Percentiles rank a stretch among this genome's conserved stretches.
These are phyloP conservation scores for Machimus atricapillus DNA, from an alignment of 2,888 invertebrate genomes.

Conservation along the genomic window DNA sequence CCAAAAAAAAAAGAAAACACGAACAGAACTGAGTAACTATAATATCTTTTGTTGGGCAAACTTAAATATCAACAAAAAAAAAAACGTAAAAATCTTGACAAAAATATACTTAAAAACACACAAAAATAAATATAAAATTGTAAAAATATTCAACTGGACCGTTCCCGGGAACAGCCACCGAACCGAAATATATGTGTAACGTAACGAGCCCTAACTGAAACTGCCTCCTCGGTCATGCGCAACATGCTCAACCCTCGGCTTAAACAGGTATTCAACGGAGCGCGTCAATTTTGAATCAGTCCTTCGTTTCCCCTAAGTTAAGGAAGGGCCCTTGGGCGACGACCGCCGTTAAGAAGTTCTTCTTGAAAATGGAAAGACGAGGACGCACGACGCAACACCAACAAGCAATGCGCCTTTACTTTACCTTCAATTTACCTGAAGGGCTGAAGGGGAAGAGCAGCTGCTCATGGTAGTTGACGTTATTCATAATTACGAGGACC, in stretches of 20 bases:
- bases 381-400: neutral
- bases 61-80: neutral
- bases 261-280: slow-evolving; percentile 10
- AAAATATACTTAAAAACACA: neutral
- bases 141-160: neutral
- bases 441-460: neutral
- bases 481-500: neutral
- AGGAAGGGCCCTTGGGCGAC: neutral
- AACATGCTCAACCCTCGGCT: slow-evolving; percentile 24
- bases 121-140: slow-evolving; percentile 11
- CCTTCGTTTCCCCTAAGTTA: neutral
- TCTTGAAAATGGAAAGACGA: neutral
- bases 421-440: neutral
- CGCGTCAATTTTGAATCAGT: neutral
- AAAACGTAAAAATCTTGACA: neutral
- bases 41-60: neutral
- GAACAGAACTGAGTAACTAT: neutral
- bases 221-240: slow-evolving; percentile 25
- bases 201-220: slow-evolving; percentile 35
- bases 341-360: neutral
- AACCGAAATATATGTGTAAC: slow-evolving; percentile 17
- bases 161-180: slow-evolving; percentile 20
- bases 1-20: neutral
- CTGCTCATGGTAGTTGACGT: neutral
- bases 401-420: neutral